phyloP scores from a whole-genome alignment of 53 echinoderm and acorn worm species.

The Holothuria scabra region DNA sequence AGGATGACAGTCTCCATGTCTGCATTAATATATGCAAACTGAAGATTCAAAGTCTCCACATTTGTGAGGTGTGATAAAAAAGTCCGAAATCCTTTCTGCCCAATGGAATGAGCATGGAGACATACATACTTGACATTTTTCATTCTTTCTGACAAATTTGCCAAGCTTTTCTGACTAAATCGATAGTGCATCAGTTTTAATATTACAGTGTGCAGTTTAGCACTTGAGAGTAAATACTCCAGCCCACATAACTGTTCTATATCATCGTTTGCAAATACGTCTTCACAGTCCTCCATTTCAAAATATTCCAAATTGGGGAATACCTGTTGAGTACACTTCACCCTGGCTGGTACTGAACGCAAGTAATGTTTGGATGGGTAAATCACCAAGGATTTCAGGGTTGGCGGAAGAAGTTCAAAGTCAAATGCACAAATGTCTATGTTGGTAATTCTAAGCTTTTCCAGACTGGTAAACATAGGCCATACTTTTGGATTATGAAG shows the following conservation, averaged over 20 bases:
- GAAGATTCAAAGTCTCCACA: conserved; percentile 23
- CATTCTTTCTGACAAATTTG: conserved; percentile 10
- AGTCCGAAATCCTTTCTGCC: conserved; percentile 1
- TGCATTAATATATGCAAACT: conserved; percentile 35
- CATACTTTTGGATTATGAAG: neutral
- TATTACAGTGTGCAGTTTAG: conserved; percentile 16
- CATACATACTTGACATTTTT: neutral
- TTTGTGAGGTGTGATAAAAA: neutral
- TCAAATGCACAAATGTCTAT: conserved; percentile 22
- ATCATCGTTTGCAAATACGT: conserved; percentile 31
- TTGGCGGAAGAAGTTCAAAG: conserved; percentile 26
- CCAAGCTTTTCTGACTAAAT: neutral
- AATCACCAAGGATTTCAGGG: conserved; percentile 16
- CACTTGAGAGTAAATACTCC: conserved; percentile 11
- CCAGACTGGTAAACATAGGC: conserved; percentile 8
- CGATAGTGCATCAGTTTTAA: conserved; percentile 30
- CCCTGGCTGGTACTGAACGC: neutral
- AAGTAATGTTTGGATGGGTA: neutral
- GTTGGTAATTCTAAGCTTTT: neutral
- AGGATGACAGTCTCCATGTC: conserved; percentile 11
- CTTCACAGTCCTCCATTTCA: conserved; percentile 30
- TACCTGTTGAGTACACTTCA: neutral
- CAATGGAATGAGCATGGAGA: conserved; percentile 9
- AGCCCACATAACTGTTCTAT: conserved; percentile 20
- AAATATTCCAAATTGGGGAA: conserved; percentile 28